These are phyloP conservation scores for Tonatia bakeri DNA, from an alignment of 2,113 vertebrate genomes.

Conservation along the genomic window DNA sequence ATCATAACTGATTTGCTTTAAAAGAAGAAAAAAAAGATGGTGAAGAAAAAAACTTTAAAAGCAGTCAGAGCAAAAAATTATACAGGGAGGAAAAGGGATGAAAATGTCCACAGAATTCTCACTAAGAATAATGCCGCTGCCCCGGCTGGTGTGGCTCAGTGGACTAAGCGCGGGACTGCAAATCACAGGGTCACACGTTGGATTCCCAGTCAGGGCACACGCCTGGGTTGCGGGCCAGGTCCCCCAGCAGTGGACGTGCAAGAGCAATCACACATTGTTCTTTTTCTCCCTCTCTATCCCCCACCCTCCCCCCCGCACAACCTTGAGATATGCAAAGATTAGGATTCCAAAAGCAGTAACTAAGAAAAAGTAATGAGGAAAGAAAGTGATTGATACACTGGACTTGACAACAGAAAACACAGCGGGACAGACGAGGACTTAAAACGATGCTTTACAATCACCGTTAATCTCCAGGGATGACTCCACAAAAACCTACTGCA, in stretches of 20 bases:
- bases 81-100: not conserved
- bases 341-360: not conserved
- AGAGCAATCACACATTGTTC: too few species aligned
- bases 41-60: not conserved
- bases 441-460: not conserved
- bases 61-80: not conserved
- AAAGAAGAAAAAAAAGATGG: not conserved
- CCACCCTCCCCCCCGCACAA: too few species aligned
- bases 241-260: too few species aligned
- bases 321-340: not conserved
- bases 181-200: too few species aligned
- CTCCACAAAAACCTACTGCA: not conserved
- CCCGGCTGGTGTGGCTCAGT: too few species aligned
- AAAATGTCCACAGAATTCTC: not conserved
- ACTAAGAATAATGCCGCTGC: not conserved
- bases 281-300: too few species aligned
- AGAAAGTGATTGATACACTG: not conserved
- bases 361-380: not conserved
- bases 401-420: not conserved
- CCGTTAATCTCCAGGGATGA: not conserved
- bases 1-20: not conserved
- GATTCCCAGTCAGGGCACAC: too few species aligned
- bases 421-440: not conserved
- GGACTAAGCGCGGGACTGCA: too few species aligned
- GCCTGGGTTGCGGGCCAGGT: too few species aligned